A percentile compares a stretch with the other conserved stretches of the same genome.
Evolutionary conservation across 2,797 vertebrate genomes (phyloP).

Genomic region (Chloroceryle inda): DNA sequence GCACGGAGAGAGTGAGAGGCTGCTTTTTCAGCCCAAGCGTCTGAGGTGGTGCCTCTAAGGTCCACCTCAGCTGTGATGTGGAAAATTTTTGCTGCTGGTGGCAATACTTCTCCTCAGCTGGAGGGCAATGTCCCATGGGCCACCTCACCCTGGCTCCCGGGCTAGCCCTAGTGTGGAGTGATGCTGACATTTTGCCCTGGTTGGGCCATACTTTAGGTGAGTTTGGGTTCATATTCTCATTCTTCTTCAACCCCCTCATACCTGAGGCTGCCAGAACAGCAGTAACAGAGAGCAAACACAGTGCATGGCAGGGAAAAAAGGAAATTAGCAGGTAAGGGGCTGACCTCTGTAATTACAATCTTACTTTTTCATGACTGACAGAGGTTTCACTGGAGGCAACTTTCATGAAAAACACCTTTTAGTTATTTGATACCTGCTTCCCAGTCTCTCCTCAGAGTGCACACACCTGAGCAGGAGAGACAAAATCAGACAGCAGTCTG

Average conservation of each 20-base stretch:
- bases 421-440: not conserved
- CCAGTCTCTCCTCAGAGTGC: not conserved
- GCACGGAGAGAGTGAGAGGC: not conserved
- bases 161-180: not conserved
- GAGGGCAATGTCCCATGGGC: fast-evolving
- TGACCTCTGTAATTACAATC: not conserved
- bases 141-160: not conserved
- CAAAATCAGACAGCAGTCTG: not conserved
- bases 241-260: not conserved
- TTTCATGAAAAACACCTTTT: constrained; percentile 10
- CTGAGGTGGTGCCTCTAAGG: not conserved
- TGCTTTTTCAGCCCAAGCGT: not conserved
- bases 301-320: not conserved
- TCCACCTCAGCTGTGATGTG: fast-evolving
- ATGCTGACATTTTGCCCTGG: not conserved
- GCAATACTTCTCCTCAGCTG: not conserved
- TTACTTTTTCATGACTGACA: not conserved
- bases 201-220: not conserved
- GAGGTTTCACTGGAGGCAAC: not conserved
- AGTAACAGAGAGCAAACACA: not conserved
- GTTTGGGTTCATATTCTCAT: not conserved
- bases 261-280: not conserved
- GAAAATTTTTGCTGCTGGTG: not conserved
- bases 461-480: not conserved
- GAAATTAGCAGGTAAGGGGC: not conserved